These are phyloP conservation scores for Dasysyrphus tricinctus DNA, from an alignment of 2,888 invertebrate species.

Conservation along the genomic window DNA sequence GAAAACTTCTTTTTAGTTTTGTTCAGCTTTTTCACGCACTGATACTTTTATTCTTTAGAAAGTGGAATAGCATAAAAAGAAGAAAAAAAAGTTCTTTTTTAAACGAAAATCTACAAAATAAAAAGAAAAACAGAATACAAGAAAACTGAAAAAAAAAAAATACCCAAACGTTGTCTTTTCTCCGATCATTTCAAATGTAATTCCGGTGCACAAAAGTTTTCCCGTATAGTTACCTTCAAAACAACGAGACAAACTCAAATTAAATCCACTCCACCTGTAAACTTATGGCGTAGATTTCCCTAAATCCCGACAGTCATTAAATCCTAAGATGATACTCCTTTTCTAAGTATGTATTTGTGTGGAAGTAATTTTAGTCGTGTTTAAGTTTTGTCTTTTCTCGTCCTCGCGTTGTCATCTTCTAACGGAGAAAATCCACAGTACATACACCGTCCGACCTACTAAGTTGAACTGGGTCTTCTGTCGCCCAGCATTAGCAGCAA, in stretches of 20 bases:
- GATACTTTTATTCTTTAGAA: constrained; percentile 48
- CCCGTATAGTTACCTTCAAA: constrained; percentile 61
- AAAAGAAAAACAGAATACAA: neutral
- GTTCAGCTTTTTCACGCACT: constrained; percentile 57
- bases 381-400: constrained; percentile 46
- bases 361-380: constrained; percentile 57
- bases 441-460: neutral
- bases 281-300: constrained; percentile 73
- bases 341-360: constrained; percentile 40
- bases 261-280: constrained; percentile 69
- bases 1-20: constrained; percentile 32
- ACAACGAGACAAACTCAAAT: constrained; percentile 71
- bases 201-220: constrained; percentile 70
- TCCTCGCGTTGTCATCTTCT: constrained; percentile 42
- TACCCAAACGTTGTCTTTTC: constrained; percentile 56
- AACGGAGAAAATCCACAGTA: constrained; percentile 43
- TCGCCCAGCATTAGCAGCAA: constrained; percentile 65
- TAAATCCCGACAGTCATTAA: constrained; percentile 74
- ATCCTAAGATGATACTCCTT: constrained; percentile 57
- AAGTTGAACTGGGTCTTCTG: constrained; percentile 59
- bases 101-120: constrained; percentile 5
- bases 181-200: constrained; percentile 70
- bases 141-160: constrained; percentile 10
- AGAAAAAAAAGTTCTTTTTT: neutral
- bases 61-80: neutral